Percentiles rank a stretch among this genome's conserved stretches.
phyloP scores from a whole-genome alignment of 2,797 vertebrate genomes.

The Lycodopsis pacificus region DNA sequence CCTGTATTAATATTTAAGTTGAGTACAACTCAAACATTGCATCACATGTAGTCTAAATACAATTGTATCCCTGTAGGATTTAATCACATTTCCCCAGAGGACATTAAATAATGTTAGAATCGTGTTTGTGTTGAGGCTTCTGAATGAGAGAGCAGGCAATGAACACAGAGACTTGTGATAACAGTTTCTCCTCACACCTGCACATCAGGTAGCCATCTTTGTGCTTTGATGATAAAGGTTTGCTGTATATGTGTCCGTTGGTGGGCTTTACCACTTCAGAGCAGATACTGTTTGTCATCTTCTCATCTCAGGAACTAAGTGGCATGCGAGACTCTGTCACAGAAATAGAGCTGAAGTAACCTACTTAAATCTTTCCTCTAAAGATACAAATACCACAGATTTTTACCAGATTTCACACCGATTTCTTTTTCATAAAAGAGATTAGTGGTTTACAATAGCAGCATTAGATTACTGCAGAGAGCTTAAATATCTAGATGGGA shows the following conservation, averaged over 20 bases:
- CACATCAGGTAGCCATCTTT: neutral
- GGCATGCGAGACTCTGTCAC: neutral
- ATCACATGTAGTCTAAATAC: neutral
- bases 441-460: neutral
- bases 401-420: no score
- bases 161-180: neutral
- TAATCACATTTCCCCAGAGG: neutral
- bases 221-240: constrained; percentile 25
- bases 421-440: no score
- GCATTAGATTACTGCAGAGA: neutral
- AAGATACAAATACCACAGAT: neutral
- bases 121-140: neutral
- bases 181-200: neutral
- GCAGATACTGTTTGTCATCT: neutral
- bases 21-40: neutral
- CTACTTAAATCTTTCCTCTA: neutral
- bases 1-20: neutral
- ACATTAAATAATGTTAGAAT: neutral
- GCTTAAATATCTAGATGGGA: neutral
- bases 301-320: constrained; percentile 22
- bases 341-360: neutral
- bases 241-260: accelerated
- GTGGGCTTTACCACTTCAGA: constrained; percentile 42
- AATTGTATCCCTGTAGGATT: neutral
- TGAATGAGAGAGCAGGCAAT: neutral